phyloP scores from a whole-genome alignment of 64 coral and sea anemone species.

The Actinia tenebrosa region DNA sequence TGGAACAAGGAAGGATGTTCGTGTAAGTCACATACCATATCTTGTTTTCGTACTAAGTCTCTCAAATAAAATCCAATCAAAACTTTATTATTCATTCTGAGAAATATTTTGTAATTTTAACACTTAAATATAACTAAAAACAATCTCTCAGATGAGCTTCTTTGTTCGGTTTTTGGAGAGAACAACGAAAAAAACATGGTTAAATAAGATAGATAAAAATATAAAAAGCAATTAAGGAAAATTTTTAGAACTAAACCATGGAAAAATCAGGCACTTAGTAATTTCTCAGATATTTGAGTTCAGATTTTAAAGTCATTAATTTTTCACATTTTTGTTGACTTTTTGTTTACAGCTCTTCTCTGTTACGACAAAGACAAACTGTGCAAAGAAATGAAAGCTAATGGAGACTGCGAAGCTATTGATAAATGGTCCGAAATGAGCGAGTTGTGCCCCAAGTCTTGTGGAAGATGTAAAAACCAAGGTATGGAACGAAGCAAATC shows the following conservation, averaged over 20 bases:
- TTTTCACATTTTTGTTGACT: background rate
- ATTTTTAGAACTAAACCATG: too few relatives aligned
- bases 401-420: background rate
- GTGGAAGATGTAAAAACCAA: background rate
- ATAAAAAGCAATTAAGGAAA: too few relatives aligned
- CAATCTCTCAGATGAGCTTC: too few relatives aligned
- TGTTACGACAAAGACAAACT: background rate
- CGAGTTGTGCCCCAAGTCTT: background rate
- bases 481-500: background rate
- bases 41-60: too few relatives aligned
- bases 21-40: background rate
- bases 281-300: background rate
- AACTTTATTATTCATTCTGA: too few relatives aligned
- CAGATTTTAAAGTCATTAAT: background rate
- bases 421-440: background rate
- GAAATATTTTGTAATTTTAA: too few relatives aligned
- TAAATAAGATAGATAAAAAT: too few relatives aligned
- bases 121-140: too few relatives aligned
- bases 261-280: too few relatives aligned
- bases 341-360: background rate
- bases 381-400: conserved; percentile 2
- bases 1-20: background rate
- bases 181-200: too few relatives aligned
- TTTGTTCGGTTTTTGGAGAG: too few relatives aligned
- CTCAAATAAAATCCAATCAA: too few relatives aligned